Conservation (phyloP, 1,140 invertebrate genomes). For the Drosophila nannoptera region DNA sequence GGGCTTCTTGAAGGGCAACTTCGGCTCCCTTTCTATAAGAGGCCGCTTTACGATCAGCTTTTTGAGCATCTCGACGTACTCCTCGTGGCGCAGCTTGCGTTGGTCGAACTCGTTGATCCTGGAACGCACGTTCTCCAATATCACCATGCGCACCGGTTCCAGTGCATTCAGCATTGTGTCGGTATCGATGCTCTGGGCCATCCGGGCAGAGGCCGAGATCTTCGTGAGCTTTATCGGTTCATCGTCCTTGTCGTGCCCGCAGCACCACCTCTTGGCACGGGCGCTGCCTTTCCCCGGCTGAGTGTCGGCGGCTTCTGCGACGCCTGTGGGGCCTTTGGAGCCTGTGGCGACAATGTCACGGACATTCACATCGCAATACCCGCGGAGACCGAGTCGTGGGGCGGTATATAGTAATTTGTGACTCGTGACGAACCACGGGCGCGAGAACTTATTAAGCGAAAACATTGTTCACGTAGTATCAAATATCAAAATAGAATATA, state of each 20-base stretch:
- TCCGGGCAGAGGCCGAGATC: constrained; percentile 26
- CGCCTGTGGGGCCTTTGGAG: no score
- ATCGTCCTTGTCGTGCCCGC: neutral
- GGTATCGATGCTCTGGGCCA: neutral
- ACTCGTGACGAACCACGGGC: no score
- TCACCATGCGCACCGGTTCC: constrained; percentile 19
- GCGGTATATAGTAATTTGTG: no score
- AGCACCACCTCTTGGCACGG: no score
- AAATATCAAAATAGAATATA: no score
- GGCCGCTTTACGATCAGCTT: neutral
- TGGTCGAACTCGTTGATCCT: constrained; percentile 41
- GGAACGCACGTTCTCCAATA: constrained; percentile 21
- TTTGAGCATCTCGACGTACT: constrained; percentile 19
- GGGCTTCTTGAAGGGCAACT: constrained; percentile 4
- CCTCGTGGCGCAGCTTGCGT: constrained; percentile 8
- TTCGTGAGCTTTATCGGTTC: neutral
- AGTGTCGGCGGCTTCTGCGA: no score
- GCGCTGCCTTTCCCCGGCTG: no score
- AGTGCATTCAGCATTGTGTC: constrained; percentile 19
- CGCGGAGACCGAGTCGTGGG: no score
- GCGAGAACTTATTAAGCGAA: no score
- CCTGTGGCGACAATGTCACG: no score
- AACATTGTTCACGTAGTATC: no score
- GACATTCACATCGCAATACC: no score
- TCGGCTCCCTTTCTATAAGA: neutral